phyloP scores from a whole-genome alignment of 2,797 vertebrate species.

The Protonibea diacanthus region DNA sequence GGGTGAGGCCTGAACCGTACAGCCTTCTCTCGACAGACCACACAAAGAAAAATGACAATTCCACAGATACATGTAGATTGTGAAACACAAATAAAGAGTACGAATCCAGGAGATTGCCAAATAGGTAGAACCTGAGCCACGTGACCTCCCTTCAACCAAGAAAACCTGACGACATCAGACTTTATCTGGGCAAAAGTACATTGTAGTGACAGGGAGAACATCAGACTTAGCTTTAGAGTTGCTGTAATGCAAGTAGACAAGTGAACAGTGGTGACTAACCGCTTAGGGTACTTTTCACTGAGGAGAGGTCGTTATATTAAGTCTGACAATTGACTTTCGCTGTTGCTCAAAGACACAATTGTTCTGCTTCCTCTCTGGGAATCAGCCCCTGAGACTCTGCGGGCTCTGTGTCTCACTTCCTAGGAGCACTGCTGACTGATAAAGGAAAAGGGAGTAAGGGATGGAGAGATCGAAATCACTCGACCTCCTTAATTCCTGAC shows the following conservation, averaged over 20 bases:
- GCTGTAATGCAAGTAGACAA: constrained; percentile 33
- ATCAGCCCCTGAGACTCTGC: constrained; percentile 21
- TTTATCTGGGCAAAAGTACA: neutral
- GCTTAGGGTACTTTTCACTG: constrained; percentile 3
- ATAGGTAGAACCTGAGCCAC: too few species aligned
- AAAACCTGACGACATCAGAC: neutral
- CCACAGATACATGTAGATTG: too few species aligned
- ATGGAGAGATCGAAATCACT: constrained; percentile 14
- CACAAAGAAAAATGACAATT: too few species aligned
- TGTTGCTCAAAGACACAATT: constrained; percentile 45
- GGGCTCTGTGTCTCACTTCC: constrained; percentile 19
- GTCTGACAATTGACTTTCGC: constrained; percentile 51
- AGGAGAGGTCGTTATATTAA: constrained; percentile 34
- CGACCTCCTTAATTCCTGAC: constrained; percentile 18
- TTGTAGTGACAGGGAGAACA: constrained; percentile 43
- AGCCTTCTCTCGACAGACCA: too few species aligned
- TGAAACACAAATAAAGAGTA: too few species aligned
- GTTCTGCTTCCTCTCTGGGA: constrained; percentile 42
- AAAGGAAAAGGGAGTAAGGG: constrained; percentile 28
- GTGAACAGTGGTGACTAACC: constrained; percentile 21
- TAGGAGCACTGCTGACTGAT: constrained; percentile 32
- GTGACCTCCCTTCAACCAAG: too few species aligned
- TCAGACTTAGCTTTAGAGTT: constrained; percentile 3
- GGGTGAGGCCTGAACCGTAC: too few species aligned
- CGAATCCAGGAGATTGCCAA: too few species aligned